A percentile compares a stretch with the other conserved stretches of the same genome.
Evolutionary conservation across 2,113 vertebrate species (phyloP).

Genomic region (Chlamydotis undulata): DNA sequence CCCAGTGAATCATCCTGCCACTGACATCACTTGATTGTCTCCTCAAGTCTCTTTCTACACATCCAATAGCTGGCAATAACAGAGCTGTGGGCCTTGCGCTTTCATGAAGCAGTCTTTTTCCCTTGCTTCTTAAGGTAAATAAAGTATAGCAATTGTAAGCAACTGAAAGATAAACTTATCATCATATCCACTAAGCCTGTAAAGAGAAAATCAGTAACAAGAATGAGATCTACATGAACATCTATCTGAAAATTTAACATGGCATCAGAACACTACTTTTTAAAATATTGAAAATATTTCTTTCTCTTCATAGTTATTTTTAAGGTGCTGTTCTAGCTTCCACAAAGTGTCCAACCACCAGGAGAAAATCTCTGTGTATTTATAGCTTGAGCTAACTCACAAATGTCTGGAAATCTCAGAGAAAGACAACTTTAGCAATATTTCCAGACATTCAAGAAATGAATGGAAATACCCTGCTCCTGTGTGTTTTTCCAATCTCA

Average conservation of each 20-base stretch:
- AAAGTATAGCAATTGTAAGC: neutral
- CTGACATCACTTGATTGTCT: neutral
- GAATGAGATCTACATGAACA: neutral
- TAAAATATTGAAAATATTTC: neutral
- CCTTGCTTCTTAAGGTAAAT: neutral
- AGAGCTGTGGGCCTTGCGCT: neutral
- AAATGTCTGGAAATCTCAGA: neutral
- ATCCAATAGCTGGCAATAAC: neutral
- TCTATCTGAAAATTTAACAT: neutral
- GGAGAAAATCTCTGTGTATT: neutral
- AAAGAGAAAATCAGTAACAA: neutral
- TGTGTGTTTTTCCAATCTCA: neutral
- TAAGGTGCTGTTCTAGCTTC: neutral
- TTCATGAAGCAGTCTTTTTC: neutral
- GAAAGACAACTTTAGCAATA: neutral
- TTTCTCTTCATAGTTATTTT: neutral
- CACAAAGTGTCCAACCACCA: neutral
- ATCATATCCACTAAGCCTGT: neutral
- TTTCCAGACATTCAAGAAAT: neutral
- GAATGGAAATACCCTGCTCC: neutral
- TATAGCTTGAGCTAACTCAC: neutral
- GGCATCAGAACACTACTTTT: neutral
- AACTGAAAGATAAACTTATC: neutral
- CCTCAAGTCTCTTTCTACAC: neutral
- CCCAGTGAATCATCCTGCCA: slow-evolving; percentile 18